Conservation (phyloP, 2,113 vertebrate genomes). For the Nettapus auritus region DNA sequence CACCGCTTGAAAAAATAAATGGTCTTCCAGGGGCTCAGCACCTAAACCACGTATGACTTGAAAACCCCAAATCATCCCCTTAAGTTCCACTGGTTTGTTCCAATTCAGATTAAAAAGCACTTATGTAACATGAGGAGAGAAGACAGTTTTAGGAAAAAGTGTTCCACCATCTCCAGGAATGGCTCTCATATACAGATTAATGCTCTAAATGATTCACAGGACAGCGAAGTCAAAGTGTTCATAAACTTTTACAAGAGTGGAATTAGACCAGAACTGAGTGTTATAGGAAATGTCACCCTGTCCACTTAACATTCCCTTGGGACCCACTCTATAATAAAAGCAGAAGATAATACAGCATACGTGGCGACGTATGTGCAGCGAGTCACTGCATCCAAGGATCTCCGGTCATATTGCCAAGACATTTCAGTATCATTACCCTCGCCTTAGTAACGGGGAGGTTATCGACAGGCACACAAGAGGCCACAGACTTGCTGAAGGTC, state of each 20-base stretch:
- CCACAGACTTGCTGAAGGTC: background rate
- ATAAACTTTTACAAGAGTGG: slow-evolving; percentile 37
- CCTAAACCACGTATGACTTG: background rate
- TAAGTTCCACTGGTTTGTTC: background rate
- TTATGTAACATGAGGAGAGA: background rate
- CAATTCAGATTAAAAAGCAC: background rate
- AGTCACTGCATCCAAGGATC: background rate
- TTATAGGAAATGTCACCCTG: slow-evolving; percentile 36
- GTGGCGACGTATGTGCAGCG: background rate
- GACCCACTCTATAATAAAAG: background rate
- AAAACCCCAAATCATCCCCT: background rate
- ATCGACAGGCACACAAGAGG: background rate
- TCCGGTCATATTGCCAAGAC: background rate
- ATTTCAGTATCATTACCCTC: background rate
- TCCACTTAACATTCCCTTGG: background rate
- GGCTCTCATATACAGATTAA: background rate
- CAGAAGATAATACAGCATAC: background rate
- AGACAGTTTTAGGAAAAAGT: background rate
- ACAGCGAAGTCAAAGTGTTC: slow-evolving; percentile 28
- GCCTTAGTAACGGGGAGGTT: background rate
- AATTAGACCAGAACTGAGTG: background rate
- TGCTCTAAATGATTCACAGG: background rate
- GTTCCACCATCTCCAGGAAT: background rate
- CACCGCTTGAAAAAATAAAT: background rate
- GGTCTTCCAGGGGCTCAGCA: background rate